Evolutionary conservation across 2,888 invertebrate genomes (phyloP).

Genomic region (Cheiracanthium punctorium): DNA sequence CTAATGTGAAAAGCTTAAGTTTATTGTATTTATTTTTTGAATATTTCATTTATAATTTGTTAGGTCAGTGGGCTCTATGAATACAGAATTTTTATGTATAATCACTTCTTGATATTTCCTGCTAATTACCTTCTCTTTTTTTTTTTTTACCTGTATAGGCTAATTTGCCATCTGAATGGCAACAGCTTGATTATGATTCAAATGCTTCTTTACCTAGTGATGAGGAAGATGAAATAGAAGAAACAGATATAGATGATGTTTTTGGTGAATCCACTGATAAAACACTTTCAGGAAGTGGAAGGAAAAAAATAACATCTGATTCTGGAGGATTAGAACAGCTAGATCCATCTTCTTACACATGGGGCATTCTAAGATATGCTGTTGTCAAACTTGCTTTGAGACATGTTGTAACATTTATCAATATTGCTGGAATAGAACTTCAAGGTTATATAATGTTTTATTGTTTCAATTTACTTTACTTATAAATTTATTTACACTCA

Average conservation of each 20-base stretch:
- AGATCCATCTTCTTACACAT: conserved; percentile 95
- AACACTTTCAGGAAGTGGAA: not conserved
- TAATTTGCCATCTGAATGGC: conserved; percentile 45
- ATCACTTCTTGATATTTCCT: too few relatives aligned
- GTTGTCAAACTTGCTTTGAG: conserved; percentile 88
- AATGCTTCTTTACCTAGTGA: conserved; percentile 77
- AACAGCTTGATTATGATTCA: conserved; percentile 87
- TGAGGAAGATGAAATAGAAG: conserved; percentile 82
- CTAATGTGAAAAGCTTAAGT: too few relatives aligned
- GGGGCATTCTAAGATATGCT: conserved; percentile 94
- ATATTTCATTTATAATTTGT: too few relatives aligned
- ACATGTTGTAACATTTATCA: conserved; percentile 91
- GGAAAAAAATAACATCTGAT: conserved; percentile 77
- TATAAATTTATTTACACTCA: too few relatives aligned
- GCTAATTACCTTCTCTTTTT: too few relatives aligned
- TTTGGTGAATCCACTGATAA: conserved; percentile 78
- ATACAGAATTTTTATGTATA: too few relatives aligned
- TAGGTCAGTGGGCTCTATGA: too few relatives aligned
- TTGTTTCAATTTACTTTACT: not conserved
- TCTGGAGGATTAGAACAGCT: conserved; percentile 76
- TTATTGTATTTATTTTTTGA: too few relatives aligned
- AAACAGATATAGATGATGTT: conserved; percentile 81
- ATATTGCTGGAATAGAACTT: conserved; percentile 91
- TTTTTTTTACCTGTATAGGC: too few relatives aligned
- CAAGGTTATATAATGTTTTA: conserved; percentile 80